Base-by-base conservation (phyloP, 2,113 vertebrate genomes). In the Entelurus aequoreus region DNA sequence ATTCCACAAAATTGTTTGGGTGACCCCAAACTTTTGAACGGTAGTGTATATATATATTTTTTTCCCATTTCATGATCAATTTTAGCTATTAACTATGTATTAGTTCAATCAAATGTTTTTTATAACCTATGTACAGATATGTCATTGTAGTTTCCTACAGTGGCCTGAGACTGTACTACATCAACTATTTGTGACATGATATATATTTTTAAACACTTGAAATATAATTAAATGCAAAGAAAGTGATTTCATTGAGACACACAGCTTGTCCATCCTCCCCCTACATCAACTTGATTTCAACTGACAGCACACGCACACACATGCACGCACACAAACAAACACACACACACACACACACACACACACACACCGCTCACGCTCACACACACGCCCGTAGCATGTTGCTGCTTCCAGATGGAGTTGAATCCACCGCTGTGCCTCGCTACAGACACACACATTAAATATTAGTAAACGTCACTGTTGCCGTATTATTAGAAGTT, bases 381-480 rank as follows among this genome's bases (percentile, higher is more conserved):
- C 51, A 53, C 51, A 28, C 38, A 11, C 42, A 48, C 21, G 47
- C 58, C 76, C 68, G 62, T 66, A 71, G 71, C n/a, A 4, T 66
- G 67, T 62, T 69, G 63, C 66, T 68, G 16, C 13, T 65, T 79
- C 76, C 81, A 86, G 77, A 86, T 77, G 81, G 77, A 82, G 54
- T 58, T 62, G 66, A 69, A 70, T 75, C 70, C 66, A 78, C 68
- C 63, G 74, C 72, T 60, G 71, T 76, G 70, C 50, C 67, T 65
- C 62, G 55, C 51, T 35, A 11, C 9, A 19, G 36, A 11, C 6
- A 48, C 11, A 47, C 51, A 21, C 38, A 52, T 21, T 54, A 51
- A 51, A 51, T 21, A 51, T 46, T 4, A 46, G 42, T 5, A 5
- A 46, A 12, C 42, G 42, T 46, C 6, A 42, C 10, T 42, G 12